Conservation (phyloP, 30 jellyfish, hydroid and myxozoan species). For the Chrysaora quinquecirrha region DNA sequence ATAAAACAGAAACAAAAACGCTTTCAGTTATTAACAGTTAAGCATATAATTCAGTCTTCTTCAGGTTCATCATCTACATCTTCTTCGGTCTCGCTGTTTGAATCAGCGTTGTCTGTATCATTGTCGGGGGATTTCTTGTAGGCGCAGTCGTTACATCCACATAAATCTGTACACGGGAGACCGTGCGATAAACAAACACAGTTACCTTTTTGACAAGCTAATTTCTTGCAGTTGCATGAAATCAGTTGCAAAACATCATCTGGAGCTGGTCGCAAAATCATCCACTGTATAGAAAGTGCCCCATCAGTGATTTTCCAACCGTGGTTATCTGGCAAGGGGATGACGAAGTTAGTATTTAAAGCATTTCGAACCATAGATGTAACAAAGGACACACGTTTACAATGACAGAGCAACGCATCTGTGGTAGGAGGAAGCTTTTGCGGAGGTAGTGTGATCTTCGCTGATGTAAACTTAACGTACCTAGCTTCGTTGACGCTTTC, state of each 20-base stretch:
- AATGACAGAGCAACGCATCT: constrained; percentile 34
- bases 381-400: constrained; percentile 18
- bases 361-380: constrained; percentile 19
- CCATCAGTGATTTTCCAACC: constrained; percentile 26
- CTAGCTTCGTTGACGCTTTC: constrained; percentile 34
- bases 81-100: neutral
- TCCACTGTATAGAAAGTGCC: constrained; percentile 8
- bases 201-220: neutral
- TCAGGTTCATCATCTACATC: neutral
- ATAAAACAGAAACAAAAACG: neutral
- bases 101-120: constrained; percentile 4
- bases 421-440: constrained; percentile 51
- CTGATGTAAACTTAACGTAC: constrained; percentile 5
- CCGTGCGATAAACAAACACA: constrained; percentile 13
- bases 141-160: neutral
- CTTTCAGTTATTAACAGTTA: neutral
- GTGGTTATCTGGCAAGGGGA: constrained; percentile 25
- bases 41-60: neutral
- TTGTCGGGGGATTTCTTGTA: neutral
- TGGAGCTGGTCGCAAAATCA: constrained; percentile 26
- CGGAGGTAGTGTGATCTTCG: constrained; percentile 12
- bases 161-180: neutral
- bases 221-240: constrained; percentile 20
- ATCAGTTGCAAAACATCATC: constrained; percentile 6
- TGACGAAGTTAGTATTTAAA: neutral